phyloP scores from a whole-genome alignment of 2,888 invertebrate genomes.

The Beris morrisii region DNA sequence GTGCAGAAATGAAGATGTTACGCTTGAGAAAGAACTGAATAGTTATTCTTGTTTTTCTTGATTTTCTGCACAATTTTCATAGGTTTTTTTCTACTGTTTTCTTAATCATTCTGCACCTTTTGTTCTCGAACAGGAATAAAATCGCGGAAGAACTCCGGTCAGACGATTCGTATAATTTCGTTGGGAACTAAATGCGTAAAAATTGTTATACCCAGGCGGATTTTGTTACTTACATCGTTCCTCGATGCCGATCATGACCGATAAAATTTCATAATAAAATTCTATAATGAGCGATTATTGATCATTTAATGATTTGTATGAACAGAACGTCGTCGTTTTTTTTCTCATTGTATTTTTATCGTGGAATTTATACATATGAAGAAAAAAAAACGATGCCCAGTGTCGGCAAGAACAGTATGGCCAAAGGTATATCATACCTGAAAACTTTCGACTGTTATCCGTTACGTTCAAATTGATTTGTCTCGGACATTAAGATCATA shows the following conservation, averaged over 20 bases:
- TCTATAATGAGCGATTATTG: conserved; percentile 14
- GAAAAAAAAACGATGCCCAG: not conserved
- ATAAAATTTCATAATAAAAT: conserved; percentile 16
- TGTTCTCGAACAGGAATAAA: no score
- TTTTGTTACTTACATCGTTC: no score
- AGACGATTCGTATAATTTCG: no score
- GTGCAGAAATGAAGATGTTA: no score
- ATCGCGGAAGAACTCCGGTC: no score
- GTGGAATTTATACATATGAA: not conserved
- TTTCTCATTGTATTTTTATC: conserved; percentile 2
- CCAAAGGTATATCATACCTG: not conserved
- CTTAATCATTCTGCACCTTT: no score
- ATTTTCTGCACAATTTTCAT: no score
- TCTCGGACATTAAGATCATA: conserved; percentile 25
- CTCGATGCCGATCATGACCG: conserved; percentile 6
- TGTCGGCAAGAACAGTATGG: conserved; percentile 2
- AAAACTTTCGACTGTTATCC: conserved; percentile 17
- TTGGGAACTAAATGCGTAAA: no score
- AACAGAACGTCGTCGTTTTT: conserved; percentile 2
- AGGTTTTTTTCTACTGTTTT: no score
- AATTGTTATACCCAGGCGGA: no score
- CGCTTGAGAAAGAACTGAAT: no score
- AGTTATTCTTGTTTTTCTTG: no score
- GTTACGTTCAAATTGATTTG: conserved; percentile 24
- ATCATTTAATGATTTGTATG: conserved; percentile 14